Evolutionary conservation across 2,797 vertebrate species (phyloP), one percentile per base, ranked within the genome.

Genomic region (Enteromius afrohamiltoni): DNA sequence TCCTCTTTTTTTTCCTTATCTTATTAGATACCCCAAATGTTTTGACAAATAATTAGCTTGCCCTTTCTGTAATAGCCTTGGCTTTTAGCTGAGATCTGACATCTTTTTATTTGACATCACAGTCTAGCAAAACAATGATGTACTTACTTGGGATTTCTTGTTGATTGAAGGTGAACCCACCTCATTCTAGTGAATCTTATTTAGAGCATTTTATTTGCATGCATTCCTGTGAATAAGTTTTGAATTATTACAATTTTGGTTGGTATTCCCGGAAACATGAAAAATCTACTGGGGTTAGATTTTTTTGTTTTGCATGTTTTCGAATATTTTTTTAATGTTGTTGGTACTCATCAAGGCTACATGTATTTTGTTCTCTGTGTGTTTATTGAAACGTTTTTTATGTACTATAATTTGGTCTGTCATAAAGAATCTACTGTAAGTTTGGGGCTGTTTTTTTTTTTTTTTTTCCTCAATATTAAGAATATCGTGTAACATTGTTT

Each of bases 281-380:
- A 29, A 11, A 62, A 13, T 29, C 23, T 29, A 14, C 23, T 60
- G 8, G 26, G 26, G 2, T 17, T 3, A 0, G 14, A 37, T 64
- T 23, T 58, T 58, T 23, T 23, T 34, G 34, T 34, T 34, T 34
- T 34, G 4, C 34, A n/a, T 23, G 7, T 19, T 19, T 9, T 34
- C 4, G 0, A 34, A 17, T 14, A 31, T 17, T 17, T 31, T 8
- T 31, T 31, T 37, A 1, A 21, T 67, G 10, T 37, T 67, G 17
- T 53, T 53, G 49, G 7, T 53, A 53, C 4, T 40, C 31, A 67
- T 10, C 3, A 68, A 68, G 34, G 65, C 34, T 68, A 11, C 19
- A 68, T 68, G 40, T n/a, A 13, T 68, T 68, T 55, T 80, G 31
- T 68, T 68, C 77, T 67, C 58, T 37, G 34, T 45, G 14, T 49